Conservation (phyloP, 2,113 vertebrate genomes). For the Apteryx owenii region DNA sequence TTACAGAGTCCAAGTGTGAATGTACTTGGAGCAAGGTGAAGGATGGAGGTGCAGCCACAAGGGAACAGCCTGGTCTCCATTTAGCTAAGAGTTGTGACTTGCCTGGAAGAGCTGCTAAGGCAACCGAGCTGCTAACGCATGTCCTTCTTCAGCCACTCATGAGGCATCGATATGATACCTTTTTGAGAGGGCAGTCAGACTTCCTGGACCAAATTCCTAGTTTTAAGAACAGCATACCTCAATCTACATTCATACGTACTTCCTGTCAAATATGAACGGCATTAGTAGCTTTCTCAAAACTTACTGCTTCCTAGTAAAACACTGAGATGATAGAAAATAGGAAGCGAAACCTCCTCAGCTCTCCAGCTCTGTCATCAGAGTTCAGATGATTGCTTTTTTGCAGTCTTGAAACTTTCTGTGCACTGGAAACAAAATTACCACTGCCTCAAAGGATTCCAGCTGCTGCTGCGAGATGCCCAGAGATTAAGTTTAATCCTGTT, state of each 20-base stretch:
- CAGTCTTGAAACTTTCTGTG: background rate
- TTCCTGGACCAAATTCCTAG: background rate
- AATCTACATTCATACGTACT: background rate
- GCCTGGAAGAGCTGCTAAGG: background rate
- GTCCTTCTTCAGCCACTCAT: background rate
- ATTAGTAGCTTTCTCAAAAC: background rate
- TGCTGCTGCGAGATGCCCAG: background rate
- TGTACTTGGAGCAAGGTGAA: background rate
- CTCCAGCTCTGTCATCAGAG: background rate
- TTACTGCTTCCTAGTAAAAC: background rate
- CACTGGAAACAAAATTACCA: background rate
- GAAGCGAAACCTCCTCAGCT: background rate
- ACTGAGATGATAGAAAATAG: background rate
- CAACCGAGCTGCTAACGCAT: background rate
- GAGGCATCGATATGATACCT: background rate
- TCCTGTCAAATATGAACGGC: background rate
- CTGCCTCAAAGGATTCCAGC: background rate
- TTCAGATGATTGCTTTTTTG: background rate
- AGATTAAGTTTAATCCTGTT: background rate
- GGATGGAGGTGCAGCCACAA: background rate
- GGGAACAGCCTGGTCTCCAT: too few species aligned
- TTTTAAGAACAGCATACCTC: background rate
- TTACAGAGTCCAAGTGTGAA: background rate
- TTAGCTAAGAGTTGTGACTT: background rate
- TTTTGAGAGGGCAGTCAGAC: background rate